Conservation (phyloP, 2,888 invertebrate genomes). For the Pollenia amentaria region DNA sequence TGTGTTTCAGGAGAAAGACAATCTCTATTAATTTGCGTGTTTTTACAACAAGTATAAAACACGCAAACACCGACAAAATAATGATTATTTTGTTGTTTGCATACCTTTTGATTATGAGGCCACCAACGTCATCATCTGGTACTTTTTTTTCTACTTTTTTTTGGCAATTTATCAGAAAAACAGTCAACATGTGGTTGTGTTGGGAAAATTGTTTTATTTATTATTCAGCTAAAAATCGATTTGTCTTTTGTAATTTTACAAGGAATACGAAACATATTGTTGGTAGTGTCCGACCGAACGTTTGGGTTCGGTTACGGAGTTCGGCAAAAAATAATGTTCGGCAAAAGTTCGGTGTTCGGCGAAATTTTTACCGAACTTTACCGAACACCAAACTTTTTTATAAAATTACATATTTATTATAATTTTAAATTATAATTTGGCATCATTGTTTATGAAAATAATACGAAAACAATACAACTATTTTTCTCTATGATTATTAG, state of each 20-base stretch:
- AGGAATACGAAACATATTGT: neutral
- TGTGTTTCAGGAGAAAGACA: neutral
- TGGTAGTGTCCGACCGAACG: neutral
- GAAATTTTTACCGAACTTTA: no score
- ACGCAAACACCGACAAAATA: neutral
- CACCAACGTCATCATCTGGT: conserved; percentile 35
- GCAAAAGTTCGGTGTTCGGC: no score
- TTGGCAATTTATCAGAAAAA: conserved; percentile 12
- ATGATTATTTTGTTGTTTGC: neutral
- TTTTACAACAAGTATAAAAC: neutral
- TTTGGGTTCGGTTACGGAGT: no score
- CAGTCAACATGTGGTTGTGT: conserved; percentile 65
- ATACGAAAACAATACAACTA: no score
- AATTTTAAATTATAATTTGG: no score
- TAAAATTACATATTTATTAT: no score
- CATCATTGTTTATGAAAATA: no score
- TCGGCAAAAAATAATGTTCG: no score
- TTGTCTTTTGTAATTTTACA: neutral
- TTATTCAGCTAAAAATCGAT: neutral
- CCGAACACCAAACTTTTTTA: no score
- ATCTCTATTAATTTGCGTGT: neutral
- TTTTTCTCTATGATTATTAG: no score
- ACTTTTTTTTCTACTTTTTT: conserved; percentile 26
- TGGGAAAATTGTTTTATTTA: neutral
- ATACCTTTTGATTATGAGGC: conserved; percentile 21